These are phyloP conservation scores for Enteromius unitaeniatus DNA, from an alignment of 2,797 vertebrate species.

Conservation along the genomic window DNA sequence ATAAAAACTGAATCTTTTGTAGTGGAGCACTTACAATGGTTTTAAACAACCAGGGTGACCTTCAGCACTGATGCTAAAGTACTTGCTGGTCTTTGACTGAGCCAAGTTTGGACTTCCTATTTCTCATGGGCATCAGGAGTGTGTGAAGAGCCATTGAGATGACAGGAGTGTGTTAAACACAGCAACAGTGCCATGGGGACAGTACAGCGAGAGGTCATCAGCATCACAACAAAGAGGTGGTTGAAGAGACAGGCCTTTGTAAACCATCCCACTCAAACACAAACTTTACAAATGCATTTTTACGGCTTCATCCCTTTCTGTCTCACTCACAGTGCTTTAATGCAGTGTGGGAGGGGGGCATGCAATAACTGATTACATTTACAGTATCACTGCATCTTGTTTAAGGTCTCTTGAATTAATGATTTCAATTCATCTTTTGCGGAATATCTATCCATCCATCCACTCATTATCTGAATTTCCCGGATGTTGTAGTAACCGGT, in stretches of 20 bases:
- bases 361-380: not conserved
- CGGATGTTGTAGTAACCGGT: not conserved
- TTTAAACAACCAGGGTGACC: not conserved
- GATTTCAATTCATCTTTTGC: not conserved
- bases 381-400: not conserved
- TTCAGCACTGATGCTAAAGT: not conserved
- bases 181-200: conserved; percentile 55
- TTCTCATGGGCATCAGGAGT: not conserved
- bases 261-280: not conserved
- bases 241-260: conserved; percentile 22
- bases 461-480: not conserved
- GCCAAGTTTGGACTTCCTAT: not conserved
- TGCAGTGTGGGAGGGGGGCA: no score
- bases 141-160: conserved; percentile 32
- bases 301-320: not conserved
- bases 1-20: not conserved
- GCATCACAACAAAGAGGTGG: conserved; percentile 72
- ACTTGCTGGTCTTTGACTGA: not conserved
- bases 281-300: conserved; percentile 6
- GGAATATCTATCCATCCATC: not conserved
- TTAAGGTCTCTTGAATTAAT: not conserved
- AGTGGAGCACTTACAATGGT: not conserved
- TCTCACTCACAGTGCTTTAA: not conserved
- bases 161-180: conserved; percentile 24
- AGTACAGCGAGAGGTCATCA: conserved; percentile 68